Percentiles rank a stretch among this genome's conserved stretches.
Evolutionary conservation across 2,797 vertebrate genomes (phyloP).

Genomic region (Thalassophryne amazonica): DNA sequence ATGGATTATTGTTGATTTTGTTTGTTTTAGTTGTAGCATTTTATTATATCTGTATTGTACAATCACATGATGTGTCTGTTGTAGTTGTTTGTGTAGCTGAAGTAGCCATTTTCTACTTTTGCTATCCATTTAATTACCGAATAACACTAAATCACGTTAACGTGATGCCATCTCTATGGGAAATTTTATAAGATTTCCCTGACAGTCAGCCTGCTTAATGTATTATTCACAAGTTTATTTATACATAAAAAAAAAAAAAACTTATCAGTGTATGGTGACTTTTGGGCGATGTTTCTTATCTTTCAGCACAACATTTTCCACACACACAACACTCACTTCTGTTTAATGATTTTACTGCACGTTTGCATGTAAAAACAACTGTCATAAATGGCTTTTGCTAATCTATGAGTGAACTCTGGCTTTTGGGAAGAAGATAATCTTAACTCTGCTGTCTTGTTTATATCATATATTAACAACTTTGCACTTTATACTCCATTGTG

Average conservation of each 20-base stretch:
- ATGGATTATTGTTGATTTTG: slow-evolving; percentile 3
- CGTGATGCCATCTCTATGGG: not conserved
- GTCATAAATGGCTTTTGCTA: too few species aligned
- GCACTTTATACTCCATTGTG: slow-evolving; percentile 30
- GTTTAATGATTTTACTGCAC: too few species aligned
- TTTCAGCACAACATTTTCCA: too few species aligned
- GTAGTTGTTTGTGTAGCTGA: slow-evolving; percentile 43
- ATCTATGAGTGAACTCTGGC: too few species aligned
- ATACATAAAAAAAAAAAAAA: too few species aligned
- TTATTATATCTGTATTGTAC: slow-evolving; percentile 48
- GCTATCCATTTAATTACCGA: slow-evolving; percentile 20
- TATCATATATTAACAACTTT: slow-evolving; percentile 11
- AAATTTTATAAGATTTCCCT: slow-evolving; percentile 8
- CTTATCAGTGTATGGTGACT: too few species aligned
- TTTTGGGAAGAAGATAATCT: too few species aligned
- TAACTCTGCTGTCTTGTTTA: too few species aligned
- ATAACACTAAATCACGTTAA: slow-evolving; percentile 6
- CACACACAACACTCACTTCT: too few species aligned
- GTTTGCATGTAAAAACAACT: too few species aligned
- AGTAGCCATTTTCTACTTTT: slow-evolving; percentile 28
- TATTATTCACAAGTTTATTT: too few species aligned
- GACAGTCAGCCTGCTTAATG: slow-evolving; percentile 28
- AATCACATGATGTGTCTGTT: slow-evolving; percentile 19
- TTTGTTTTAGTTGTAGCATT: slow-evolving; percentile 44
- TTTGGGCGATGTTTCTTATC: too few species aligned